A percentile compares a stretch with the other conserved stretches of the same genome.
These are phyloP conservation scores for Eubasilissa splendida DNA, from an alignment of 2,888 invertebrate species.

Conservation along the genomic window DNA sequence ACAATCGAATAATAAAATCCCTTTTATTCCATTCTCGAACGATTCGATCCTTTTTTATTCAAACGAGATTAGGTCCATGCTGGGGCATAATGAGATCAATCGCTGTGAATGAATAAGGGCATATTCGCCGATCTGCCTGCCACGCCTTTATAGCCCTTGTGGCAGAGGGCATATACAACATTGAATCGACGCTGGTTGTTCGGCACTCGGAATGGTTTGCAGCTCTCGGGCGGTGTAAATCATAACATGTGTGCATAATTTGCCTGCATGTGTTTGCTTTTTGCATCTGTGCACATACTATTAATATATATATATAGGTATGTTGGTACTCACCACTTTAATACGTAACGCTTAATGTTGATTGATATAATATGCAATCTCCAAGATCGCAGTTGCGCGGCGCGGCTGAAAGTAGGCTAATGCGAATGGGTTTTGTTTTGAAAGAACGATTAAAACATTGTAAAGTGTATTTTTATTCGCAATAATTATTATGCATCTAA, in stretches of 20 bases:
- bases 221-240: constrained; percentile 33
- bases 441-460: constrained; percentile 25
- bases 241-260: constrained; percentile 53
- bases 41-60: constrained; percentile 33
- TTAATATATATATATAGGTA: background rate
- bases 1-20: constrained; percentile 40
- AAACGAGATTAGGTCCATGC: constrained; percentile 41
- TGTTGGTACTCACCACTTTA: constrained; percentile 16
- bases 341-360: constrained; percentile 24
- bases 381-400: constrained; percentile 18
- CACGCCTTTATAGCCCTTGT: constrained; percentile 26
- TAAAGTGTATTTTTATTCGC: constrained; percentile 13
- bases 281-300: constrained; percentile 24
- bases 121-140: constrained; percentile 1
- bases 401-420: constrained; percentile 18
- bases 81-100: constrained; percentile 50
- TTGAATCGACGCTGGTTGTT: constrained; percentile 3
- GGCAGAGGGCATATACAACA: constrained; percentile 3
- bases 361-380: constrained; percentile 24
- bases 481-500: background rate
- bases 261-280: constrained; percentile 50
- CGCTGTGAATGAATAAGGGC: background rate
- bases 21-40: constrained; percentile 20
- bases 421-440: constrained; percentile 23
- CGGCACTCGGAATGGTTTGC: background rate